phyloP scores from a whole-genome alignment of 2,797 vertebrate genomes.

The Craterocephalus amniculus region DNA sequence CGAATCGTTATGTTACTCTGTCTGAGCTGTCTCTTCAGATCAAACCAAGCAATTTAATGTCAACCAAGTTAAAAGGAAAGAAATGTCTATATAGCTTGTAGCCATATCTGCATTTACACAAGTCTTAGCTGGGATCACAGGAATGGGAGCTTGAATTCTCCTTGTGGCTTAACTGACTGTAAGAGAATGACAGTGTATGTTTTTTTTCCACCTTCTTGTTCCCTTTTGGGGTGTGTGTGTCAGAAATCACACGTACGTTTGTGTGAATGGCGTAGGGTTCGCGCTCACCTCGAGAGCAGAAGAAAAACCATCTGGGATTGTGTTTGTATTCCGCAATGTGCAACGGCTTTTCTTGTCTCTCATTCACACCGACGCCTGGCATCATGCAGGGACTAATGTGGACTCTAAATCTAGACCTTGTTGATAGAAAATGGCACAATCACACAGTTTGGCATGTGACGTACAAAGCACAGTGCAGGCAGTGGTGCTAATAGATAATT shows the following conservation, averaged over 20 bases:
- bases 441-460: constrained; percentile 70
- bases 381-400: constrained; percentile 67
- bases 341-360: constrained; percentile 66
- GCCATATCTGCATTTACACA: constrained; percentile 22
- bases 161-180: constrained; percentile 39
- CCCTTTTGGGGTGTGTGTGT: constrained; percentile 52
- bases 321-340: constrained; percentile 84
- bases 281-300: constrained; percentile 67
- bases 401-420: constrained; percentile 76
- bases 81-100: constrained; percentile 2
- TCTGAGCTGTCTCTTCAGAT: not conserved
- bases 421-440: constrained; percentile 74
- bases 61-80: constrained; percentile 3
- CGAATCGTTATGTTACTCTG: not conserved
- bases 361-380: constrained; percentile 67
- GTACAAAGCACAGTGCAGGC: constrained; percentile 61
- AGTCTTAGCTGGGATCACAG: constrained; percentile 33
- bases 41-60: not conserved
- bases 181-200: constrained; percentile 43
- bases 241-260: constrained; percentile 76
- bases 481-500: constrained; percentile 76
- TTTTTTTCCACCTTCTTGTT: constrained; percentile 1
- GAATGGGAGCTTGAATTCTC: constrained; percentile 30
- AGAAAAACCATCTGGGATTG: constrained; percentile 81
- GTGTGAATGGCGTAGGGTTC: constrained; percentile 60